Evolutionary conservation across 2,888 invertebrate genomes (phyloP).

Genomic region (Zootermopsis nevadensis): DNA sequence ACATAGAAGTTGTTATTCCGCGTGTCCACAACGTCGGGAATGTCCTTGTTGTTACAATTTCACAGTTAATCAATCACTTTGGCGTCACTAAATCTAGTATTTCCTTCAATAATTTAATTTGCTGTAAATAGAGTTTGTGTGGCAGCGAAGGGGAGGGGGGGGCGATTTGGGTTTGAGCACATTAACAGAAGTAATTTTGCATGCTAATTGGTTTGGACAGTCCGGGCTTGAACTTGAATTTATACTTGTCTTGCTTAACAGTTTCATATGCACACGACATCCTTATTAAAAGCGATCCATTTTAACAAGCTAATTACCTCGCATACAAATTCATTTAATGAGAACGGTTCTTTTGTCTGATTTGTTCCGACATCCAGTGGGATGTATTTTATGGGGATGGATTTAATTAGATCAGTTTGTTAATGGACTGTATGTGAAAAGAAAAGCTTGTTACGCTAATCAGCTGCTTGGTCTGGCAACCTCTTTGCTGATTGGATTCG

Average conservation of each 20-base stretch:
- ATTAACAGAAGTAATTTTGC: neutral
- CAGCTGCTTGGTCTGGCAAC: conserved; percentile 6
- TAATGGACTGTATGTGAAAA: conserved; percentile 5
- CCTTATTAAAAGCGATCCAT: neutral
- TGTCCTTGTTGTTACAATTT: neutral
- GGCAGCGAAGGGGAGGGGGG: neutral
- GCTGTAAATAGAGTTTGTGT: neutral
- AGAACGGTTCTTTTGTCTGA: conserved; percentile 21
- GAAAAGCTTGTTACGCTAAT: conserved; percentile 25
- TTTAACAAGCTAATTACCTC: conserved; percentile 22
- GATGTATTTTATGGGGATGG: conserved; percentile 17
- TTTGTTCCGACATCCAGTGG: conserved; percentile 17
- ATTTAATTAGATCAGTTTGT: conserved; percentile 23
- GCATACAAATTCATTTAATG: conserved; percentile 30
- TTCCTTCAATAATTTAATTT: neutral
- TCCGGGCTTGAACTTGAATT: neutral
- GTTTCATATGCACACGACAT: neutral
- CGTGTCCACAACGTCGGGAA: neutral
- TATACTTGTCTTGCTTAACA: neutral
- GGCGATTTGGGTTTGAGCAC: too few relatives aligned
- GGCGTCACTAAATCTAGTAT: neutral
- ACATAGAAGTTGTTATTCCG: too few relatives aligned
- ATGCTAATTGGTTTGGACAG: conserved; percentile 24
- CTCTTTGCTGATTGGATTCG: conserved; percentile 37
- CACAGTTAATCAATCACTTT: neutral